phyloP scores from a whole-genome alignment of 2,113 vertebrate species.

The Charina bottae region DNA sequence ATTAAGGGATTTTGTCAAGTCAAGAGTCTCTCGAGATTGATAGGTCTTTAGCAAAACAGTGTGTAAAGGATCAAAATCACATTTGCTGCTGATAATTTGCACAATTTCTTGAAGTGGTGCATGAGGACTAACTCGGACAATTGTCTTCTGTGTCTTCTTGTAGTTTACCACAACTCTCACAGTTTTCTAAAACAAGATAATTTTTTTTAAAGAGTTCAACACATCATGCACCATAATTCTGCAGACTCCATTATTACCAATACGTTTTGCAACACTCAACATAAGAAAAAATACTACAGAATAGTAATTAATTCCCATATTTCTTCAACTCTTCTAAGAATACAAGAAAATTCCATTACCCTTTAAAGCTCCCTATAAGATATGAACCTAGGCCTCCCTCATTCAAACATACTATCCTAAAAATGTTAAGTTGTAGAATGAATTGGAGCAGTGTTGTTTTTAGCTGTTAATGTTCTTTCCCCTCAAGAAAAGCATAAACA shows the following conservation, averaged over 20 bases:
- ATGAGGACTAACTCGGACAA: conserved; percentile 89
- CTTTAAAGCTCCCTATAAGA: neutral
- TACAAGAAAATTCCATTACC: neutral
- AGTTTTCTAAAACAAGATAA: conserved; percentile 83
- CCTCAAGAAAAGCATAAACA: neutral
- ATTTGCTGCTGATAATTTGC: conserved; percentile 90
- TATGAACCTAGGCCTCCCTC: neutral
- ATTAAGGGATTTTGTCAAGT: conserved; percentile 87
- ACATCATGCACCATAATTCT: no score
- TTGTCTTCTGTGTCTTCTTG: conserved; percentile 93
- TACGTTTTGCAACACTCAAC: neutral
- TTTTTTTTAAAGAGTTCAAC: neutral
- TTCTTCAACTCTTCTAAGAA: neutral
- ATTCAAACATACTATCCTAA: neutral
- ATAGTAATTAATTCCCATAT: neutral
- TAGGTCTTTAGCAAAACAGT: conserved; percentile 85
- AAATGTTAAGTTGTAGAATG: neutral
- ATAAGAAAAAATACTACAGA: neutral
- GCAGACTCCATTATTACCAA: neutral
- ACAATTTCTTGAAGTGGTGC: conserved; percentile 82
- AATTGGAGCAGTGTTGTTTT: neutral
- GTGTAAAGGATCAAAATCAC: conserved; percentile 87
- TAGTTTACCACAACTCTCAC: conserved; percentile 96
- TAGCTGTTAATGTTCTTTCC: neutral
- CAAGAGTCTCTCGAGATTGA: conserved; percentile 84